Base-by-base conservation (phyloP, 92 coral and sea anemone species). In the Phymanthus crucifer region DNA sequence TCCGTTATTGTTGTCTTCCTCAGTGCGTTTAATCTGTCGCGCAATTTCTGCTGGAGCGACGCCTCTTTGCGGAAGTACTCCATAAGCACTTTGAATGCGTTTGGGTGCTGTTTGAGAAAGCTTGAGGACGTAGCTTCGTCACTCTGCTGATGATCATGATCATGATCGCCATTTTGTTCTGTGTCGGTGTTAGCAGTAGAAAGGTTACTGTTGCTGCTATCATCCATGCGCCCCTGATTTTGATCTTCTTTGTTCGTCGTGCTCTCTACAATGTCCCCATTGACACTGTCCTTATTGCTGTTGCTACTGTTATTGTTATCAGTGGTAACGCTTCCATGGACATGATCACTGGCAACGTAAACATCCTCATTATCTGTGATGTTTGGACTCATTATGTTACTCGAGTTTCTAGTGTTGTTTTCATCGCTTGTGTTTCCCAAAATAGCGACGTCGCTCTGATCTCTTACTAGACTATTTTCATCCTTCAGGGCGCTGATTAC, bases 1-100 rank as follows among this genome's bases (percentile, higher is more conserved):
- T 43, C 33, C n/a, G n/a, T n/a, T 77, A 33, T 50, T 36, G n/a
- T 37, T 7, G 68, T 64, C 2, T 65, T 72, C 35, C 61, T 27
- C 27, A 66, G 33, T 24, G 61, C 43, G 27, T 56, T 80, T 40
- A 77, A 65, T 17, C 82, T 71, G 68, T 70, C 71, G 45, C 82
- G 81, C 38, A 79, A 83, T n/a, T 81, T 78, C 61, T 74, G 72
- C 27, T 87, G 90, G 46, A 89, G 84, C 9, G 24, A 67, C 0
- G 93, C 82, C 75, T 92, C 97, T 58, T 87, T 90, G 48, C 80
- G 79, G 43, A 92, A 92, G 77, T 92, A 92, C 18, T 81, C 83
- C 87, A 92, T 48, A 11, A 92, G 81, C 43, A 92, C 71, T 69
- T 84, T 87, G 58, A 78, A 85, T 32, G 91, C 78, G 37, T 69